Evolutionary conservation across 2,888 invertebrate species (phyloP).

Genomic region (Acheta domesticus): DNA sequence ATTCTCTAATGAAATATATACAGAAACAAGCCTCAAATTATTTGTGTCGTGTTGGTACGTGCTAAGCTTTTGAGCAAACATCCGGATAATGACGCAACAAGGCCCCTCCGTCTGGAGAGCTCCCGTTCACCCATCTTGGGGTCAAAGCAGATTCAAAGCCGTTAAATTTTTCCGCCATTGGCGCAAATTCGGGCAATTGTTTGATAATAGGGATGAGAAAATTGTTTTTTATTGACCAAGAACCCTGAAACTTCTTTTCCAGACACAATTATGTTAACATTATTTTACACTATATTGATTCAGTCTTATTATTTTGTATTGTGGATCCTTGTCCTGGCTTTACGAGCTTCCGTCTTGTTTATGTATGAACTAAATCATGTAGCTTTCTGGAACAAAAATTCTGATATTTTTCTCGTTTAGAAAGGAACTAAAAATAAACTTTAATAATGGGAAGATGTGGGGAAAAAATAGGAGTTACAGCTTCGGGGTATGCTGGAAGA

Average conservation of each 20-base stretch:
- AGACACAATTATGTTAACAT: background rate
- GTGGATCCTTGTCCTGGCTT: background rate
- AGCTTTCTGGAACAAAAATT: background rate
- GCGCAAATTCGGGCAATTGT: background rate
- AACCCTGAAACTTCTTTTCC: background rate
- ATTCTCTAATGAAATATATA: conserved; percentile 7
- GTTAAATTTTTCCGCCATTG: background rate
- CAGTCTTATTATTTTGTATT: background rate
- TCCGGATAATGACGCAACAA: background rate
- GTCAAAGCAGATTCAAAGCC: background rate
- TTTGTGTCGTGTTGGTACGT: background rate
- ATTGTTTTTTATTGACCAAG: background rate
- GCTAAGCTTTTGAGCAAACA: conserved; percentile 1
- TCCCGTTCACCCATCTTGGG: background rate
- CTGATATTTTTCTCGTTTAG: background rate
- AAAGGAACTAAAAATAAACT: background rate
- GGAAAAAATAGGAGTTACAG: background rate
- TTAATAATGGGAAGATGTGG: background rate
- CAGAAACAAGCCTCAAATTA: background rate
- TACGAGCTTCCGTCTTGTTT: background rate
- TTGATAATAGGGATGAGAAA: background rate
- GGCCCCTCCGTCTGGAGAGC: background rate
- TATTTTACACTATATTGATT: background rate
- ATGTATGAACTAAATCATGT: background rate
- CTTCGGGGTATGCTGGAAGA: background rate